phyloP scores from a whole-genome alignment of 2,113 vertebrate genomes.

The Peromyscus californicus region DNA sequence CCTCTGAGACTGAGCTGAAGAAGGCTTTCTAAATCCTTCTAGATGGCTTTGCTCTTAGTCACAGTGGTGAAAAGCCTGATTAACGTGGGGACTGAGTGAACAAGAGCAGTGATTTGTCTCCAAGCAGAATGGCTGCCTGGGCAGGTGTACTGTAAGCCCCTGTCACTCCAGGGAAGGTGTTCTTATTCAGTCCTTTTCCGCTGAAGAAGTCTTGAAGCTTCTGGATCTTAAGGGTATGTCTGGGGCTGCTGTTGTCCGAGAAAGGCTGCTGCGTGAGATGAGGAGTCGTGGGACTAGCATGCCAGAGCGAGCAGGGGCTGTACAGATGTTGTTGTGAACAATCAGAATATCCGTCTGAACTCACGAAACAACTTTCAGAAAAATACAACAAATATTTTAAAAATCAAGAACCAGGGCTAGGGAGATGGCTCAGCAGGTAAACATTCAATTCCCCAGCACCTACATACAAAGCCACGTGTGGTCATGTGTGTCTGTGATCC shows the following conservation, averaged over 20 bases:
- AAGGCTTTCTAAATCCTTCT: not conserved
- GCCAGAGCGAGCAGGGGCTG: not conserved
- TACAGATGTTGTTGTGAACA: not conserved
- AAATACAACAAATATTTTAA: slow-evolving; percentile 25
- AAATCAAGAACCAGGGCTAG: not conserved
- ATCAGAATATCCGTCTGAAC: not conserved
- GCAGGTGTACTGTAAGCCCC: not conserved
- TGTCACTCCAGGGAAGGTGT: not conserved
- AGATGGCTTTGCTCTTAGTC: not conserved
- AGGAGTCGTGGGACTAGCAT: not conserved
- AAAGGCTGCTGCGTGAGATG: not conserved
- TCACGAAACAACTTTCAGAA: not conserved
- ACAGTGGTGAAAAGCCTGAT: not conserved
- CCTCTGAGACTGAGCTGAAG: not conserved
- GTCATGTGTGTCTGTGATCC: not conserved
- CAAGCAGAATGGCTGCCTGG: not conserved
- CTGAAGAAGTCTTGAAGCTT: not conserved
- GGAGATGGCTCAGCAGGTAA: not conserved
- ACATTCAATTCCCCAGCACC: too few relatives aligned
- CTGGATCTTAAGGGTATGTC: not conserved
- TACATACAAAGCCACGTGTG: not conserved
- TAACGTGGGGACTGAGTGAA: not conserved
- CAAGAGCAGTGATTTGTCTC: not conserved
- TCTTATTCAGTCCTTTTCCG: not conserved
- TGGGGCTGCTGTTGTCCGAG: not conserved